phyloP scores from a whole-genome alignment of 2,888 invertebrate genomes.

The Erebia ligea region DNA sequence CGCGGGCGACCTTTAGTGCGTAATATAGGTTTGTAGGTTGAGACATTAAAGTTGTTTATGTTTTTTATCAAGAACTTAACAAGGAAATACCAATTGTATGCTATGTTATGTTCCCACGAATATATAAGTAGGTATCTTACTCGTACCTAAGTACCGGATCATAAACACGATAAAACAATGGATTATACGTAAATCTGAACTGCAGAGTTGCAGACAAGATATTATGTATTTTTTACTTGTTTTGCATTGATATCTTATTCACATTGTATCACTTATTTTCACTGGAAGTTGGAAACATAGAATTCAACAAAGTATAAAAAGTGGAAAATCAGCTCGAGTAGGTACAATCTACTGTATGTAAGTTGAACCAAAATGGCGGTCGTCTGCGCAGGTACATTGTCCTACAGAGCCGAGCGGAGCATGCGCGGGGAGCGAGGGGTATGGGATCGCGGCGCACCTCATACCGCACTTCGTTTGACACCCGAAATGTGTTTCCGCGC shows the following conservation, averaged over 20 bases:
- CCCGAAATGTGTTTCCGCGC: too few species aligned
- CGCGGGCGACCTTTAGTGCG: too few species aligned
- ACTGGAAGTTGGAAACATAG: too few species aligned
- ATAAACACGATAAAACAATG: not conserved
- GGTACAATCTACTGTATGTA: too few species aligned
- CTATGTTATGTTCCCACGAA: slow-evolving; percentile 8
- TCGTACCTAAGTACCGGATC: not conserved
- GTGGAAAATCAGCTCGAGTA: too few species aligned
- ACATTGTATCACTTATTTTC: not conserved
- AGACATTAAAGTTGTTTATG: slow-evolving; percentile 5
- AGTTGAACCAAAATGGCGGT: too few species aligned
- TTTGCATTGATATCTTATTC: not conserved
- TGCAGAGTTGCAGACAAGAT: not conserved
- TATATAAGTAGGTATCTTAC: not conserved
- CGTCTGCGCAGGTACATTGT: too few species aligned
- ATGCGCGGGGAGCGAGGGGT: too few species aligned
- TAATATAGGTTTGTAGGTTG: not conserved
- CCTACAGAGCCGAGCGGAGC: too few species aligned
- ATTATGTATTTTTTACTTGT: not conserved
- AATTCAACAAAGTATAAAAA: too few species aligned
- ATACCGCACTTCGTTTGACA: too few species aligned
- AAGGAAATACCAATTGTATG: slow-evolving; percentile 11
- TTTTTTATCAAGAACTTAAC: slow-evolving; percentile 5
- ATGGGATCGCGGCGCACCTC: too few species aligned
- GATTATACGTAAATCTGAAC: not conserved